Conservation (phyloP, 2,888 invertebrate species). For the Ditula angustiorana region DNA sequence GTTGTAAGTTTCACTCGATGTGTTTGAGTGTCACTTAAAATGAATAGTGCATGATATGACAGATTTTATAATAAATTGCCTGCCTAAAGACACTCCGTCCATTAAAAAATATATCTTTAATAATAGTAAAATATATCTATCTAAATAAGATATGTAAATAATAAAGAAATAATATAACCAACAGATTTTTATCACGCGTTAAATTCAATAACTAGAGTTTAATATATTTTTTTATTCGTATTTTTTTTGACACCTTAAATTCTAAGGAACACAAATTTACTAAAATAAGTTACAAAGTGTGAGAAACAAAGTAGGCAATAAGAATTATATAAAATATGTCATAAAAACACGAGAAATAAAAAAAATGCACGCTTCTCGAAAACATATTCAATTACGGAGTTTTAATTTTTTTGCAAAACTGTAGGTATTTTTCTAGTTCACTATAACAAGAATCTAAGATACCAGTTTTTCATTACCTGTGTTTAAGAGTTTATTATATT, state of each 20-base stretch:
- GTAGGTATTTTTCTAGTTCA: background rate
- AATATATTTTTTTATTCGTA: background rate
- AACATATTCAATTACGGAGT: background rate
- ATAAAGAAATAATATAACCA: background rate
- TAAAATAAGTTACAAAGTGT: conserved; percentile 10
- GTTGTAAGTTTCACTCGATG: too few relatives aligned
- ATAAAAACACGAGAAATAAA: background rate
- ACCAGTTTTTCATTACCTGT: too few relatives aligned
- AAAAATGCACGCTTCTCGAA: background rate
- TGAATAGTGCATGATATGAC: background rate
- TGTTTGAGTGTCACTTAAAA: too few relatives aligned
- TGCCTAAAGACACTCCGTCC: background rate
- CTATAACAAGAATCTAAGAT: background rate
- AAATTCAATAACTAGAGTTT: background rate
- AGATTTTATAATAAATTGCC: background rate
- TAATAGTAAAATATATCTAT: background rate
- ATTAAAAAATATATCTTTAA: background rate
- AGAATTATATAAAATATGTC: too few relatives aligned
- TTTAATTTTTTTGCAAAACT: background rate
- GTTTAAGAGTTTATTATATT: too few relatives aligned
- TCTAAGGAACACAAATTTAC: background rate
- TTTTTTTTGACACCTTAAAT: background rate
- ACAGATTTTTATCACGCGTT: background rate
- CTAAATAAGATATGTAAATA: conserved; percentile 4
- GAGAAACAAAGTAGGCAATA: background rate